Evolutionary conservation across 2,113 vertebrate genomes (phyloP).

Genomic region (Tautogolabrus adspersus): DNA sequence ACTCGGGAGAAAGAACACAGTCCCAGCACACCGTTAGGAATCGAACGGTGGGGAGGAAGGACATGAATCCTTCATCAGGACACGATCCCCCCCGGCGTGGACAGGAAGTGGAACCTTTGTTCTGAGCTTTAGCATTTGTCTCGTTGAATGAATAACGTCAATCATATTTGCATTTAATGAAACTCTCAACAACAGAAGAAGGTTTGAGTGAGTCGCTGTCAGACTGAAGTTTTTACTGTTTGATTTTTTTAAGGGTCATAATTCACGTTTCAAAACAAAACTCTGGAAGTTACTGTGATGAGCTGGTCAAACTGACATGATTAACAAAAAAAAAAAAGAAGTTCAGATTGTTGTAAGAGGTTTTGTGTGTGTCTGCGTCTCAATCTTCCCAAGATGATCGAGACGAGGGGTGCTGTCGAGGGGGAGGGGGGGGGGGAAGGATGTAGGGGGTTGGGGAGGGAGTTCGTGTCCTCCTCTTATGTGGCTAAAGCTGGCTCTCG

Average conservation of each 20-base stretch:
- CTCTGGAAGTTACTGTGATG: conserved; percentile 2
- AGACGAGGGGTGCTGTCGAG: conserved; percentile 22
- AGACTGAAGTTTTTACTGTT: conserved; percentile 5
- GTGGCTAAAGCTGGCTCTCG: conserved; percentile 63
- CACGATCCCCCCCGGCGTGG: background rate
- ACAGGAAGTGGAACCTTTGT: conserved; percentile 32
- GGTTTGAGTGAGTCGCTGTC: too few relatives aligned
- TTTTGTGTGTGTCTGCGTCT: conserved; percentile 23
- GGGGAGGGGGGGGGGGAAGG: conserved; percentile 1
- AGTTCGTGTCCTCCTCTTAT: conserved; percentile 55
- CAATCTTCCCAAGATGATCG: conserved; percentile 58
- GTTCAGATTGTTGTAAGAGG: conserved; percentile 40
- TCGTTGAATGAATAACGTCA: conserved; percentile 14
- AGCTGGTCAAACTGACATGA: conserved; percentile 22
- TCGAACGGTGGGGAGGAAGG: conserved; percentile 14
- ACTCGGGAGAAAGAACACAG: conserved; percentile 38
- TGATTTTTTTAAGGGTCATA: conserved; percentile 4
- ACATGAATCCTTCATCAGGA: conserved; percentile 24
- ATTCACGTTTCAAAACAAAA: conserved; percentile 32
- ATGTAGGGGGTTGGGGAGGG: conserved; percentile 2
- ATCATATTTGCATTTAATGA: conserved; percentile 8
- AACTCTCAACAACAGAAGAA: too few relatives aligned
- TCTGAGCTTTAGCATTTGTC: conserved; percentile 14
- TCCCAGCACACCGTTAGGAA: conserved; percentile 41
- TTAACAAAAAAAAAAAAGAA: conserved; percentile 36